Conservation (phyloP, 2,797 vertebrate species). For the Syndactyla subalaris region DNA sequence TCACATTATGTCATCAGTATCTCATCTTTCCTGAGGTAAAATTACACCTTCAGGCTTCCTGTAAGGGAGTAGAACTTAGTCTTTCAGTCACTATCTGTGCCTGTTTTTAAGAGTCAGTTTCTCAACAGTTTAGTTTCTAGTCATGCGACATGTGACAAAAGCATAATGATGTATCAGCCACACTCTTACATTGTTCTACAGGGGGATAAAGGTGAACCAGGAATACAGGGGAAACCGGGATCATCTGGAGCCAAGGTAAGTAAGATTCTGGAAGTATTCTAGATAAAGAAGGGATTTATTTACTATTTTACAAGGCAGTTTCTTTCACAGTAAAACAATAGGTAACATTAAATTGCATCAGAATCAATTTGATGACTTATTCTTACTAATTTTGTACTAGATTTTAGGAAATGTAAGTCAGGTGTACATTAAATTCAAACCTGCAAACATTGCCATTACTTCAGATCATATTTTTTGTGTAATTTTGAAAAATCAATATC, state of each 20-base stretch:
- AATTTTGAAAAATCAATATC: background rate
- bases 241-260: slow-evolving; percentile 84
- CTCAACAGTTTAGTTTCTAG: background rate
- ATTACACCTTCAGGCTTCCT: background rate
- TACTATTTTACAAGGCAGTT: background rate
- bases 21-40: background rate
- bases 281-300: background rate
- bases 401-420: background rate
- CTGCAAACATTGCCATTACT: background rate
- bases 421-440: background rate
- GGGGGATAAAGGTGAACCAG: slow-evolving; percentile 90
- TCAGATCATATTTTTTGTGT: background rate
- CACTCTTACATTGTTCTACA: slow-evolving; percentile 60
- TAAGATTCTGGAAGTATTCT: slow-evolving; percentile 9
- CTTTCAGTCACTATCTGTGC: background rate
- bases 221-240: slow-evolving; percentile 84
- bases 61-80: background rate
- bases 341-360: background rate
- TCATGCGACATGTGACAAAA: background rate
- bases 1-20: background rate
- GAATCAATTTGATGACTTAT: background rate
- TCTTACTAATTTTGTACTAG: background rate
- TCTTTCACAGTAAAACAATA: background rate
- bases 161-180: background rate
- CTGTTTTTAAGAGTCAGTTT: background rate